phyloP scores from a whole-genome alignment of 2,797 vertebrate genomes.

The Phyllotis vaccarum region DNA sequence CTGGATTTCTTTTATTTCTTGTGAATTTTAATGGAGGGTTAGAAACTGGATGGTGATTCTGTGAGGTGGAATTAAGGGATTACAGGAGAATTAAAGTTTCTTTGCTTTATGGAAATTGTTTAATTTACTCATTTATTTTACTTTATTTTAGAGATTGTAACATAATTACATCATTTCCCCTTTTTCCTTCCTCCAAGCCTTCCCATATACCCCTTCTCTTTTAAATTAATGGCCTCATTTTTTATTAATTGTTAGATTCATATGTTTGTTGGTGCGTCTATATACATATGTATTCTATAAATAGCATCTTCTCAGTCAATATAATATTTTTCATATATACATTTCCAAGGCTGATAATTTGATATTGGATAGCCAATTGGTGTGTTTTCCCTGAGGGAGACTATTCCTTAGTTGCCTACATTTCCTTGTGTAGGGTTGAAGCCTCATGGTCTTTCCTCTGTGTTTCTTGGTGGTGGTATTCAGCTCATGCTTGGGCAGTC shows the following conservation, averaged over 20 bases:
- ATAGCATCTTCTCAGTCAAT: not conserved
- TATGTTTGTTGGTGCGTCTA: too few relatives aligned
- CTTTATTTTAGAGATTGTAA: not conserved
- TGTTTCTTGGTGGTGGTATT: not conserved
- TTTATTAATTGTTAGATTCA: not conserved
- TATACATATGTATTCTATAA: not conserved
- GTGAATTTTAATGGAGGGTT: constrained; percentile 65
- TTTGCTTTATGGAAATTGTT: constrained; percentile 29
- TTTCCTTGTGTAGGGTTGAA: not conserved
- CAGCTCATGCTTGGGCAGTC: not conserved
- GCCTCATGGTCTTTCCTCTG: not conserved
- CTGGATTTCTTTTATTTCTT: constrained; percentile 78
- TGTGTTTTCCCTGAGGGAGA: not conserved
- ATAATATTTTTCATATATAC: not conserved
- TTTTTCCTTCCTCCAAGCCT: not conserved
- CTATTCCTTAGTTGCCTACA: not conserved
- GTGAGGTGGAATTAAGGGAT: constrained; percentile 64
- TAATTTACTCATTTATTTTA: not conserved
- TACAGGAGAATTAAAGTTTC: constrained; percentile 25
- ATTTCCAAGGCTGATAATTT: not conserved
- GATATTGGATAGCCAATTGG: not conserved
- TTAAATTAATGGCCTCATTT: not conserved
- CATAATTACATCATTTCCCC: not conserved
- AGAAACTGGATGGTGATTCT: constrained; percentile 57
- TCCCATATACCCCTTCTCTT: not conserved